phyloP scores from a whole-genome alignment of 2,113 vertebrate species.

The Naja naja region DNA sequence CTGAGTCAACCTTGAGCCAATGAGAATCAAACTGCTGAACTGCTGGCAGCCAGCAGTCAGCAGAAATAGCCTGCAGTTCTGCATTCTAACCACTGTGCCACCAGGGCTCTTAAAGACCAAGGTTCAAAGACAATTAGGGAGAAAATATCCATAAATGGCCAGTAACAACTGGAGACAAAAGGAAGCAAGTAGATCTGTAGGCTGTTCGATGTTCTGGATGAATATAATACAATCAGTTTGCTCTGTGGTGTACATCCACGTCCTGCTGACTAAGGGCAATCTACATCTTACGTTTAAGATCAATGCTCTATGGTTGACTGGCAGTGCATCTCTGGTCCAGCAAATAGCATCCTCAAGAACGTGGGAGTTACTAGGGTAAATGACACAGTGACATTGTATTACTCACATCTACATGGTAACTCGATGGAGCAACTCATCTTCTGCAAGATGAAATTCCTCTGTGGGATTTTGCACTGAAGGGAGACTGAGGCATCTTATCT shows the following conservation, averaged over 20 bases:
- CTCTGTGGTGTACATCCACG: constrained; percentile 77
- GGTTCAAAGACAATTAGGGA: not conserved
- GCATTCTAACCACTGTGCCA: too few relatives aligned
- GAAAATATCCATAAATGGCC: not conserved
- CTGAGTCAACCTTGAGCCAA: too few relatives aligned
- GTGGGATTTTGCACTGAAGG: not conserved
- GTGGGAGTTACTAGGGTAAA: not conserved
- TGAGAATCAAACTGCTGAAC: too few relatives aligned
- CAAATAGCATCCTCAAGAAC: not conserved
- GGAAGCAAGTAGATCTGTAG: constrained; percentile 52
- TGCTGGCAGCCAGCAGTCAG: too few relatives aligned
- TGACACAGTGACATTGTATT: not conserved
- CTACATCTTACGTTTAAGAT: constrained; percentile 61
- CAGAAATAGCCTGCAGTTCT: too few relatives aligned
- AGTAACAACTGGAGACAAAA: not conserved
- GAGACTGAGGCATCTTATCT: not conserved
- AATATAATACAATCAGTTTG: constrained; percentile 81
- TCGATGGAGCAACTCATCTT: not conserved
- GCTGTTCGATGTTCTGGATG: constrained; percentile 78
- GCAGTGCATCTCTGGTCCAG: not conserved
- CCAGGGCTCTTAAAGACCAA: not conserved
- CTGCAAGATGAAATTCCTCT: not conserved
- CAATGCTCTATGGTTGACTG: not conserved
- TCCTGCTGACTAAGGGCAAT: constrained; percentile 79
- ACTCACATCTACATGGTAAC: not conserved